Conservation (phyloP, 1,140 invertebrate species). For the Panagrolaimus sp. region DNA sequence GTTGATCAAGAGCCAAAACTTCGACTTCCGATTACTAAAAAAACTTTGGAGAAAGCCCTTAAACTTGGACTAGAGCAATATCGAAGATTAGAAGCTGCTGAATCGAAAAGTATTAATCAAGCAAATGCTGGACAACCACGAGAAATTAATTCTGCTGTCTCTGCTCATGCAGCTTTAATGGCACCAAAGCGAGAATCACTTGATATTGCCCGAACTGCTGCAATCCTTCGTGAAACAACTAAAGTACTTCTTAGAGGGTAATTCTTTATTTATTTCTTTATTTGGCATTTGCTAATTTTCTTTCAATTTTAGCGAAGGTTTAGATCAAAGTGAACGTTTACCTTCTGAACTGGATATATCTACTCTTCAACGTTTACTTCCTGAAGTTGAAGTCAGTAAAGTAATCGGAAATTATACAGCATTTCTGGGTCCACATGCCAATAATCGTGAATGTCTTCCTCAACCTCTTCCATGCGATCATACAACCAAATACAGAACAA, state of each 20-base stretch:
- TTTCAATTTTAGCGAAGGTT: slow-evolving; percentile 59
- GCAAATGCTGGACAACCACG: slow-evolving; percentile 14
- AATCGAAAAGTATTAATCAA: slow-evolving; percentile 36
- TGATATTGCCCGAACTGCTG: slow-evolving; percentile 50
- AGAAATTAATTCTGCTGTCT: slow-evolving; percentile 34
- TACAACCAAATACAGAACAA: slow-evolving; percentile 71
- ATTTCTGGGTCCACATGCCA: slow-evolving; percentile 37
- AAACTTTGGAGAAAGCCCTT: slow-evolving; percentile 53
- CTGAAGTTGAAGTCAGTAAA: slow-evolving; percentile 51
- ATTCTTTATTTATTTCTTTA: slow-evolving; percentile 8
- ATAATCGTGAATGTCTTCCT: slow-evolving; percentile 44
- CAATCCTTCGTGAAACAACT: slow-evolving; percentile 49
- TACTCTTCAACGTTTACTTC: slow-evolving; percentile 51
- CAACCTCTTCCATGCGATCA: slow-evolving; percentile 69
- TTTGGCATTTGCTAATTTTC: too few relatives aligned
- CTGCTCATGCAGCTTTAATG: slow-evolving; percentile 50
- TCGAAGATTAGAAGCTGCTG: slow-evolving; percentile 44
- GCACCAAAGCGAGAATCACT: slow-evolving; percentile 53
- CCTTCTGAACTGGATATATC: slow-evolving; percentile 46
- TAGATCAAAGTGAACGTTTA: slow-evolving; percentile 37
- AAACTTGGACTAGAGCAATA: slow-evolving; percentile 48
- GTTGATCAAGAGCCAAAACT: slow-evolving; percentile 45
- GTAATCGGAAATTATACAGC: slow-evolving; percentile 51
- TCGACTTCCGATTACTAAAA: slow-evolving; percentile 48
- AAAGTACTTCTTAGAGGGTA: slow-evolving; percentile 52